A percentile compares a stretch with the other conserved stretches of the same genome.
Conservation (phyloP, 2,113 vertebrate genomes). For the Saccopteryx leptura region DNA sequence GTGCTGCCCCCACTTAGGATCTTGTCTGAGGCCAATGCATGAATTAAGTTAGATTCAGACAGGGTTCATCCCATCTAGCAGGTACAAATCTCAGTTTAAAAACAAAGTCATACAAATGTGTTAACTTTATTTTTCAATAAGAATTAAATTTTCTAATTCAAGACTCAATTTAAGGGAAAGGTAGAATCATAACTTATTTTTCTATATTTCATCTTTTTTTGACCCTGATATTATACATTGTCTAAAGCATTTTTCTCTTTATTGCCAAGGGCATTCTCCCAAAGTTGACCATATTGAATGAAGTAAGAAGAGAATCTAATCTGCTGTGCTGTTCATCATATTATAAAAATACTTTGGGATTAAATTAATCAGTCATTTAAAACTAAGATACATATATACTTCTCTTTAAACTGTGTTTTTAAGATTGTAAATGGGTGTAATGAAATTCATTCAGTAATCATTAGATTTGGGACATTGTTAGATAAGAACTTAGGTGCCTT, state of each 20-base stretch:
- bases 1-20: not conserved
- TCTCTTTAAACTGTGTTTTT: constrained; percentile 25
- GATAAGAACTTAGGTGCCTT: constrained; percentile 1
- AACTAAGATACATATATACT: not conserved
- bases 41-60: not conserved
- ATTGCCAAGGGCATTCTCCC: not conserved
- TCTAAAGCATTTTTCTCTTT: constrained; percentile 27
- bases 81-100: not conserved
- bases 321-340: not conserved
- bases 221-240: not conserved
- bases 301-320: constrained; percentile 42
- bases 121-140: constrained; percentile 28
- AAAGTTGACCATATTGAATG: constrained; percentile 27
- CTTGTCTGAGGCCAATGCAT: not conserved
- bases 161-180: constrained; percentile 27
- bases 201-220: constrained; percentile 38
- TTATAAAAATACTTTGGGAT: constrained; percentile 54
- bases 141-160: constrained; percentile 12
- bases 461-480: constrained; percentile 32
- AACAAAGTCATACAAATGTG: not conserved
- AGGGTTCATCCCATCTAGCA: not conserved
- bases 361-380: constrained; percentile 53
- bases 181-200: constrained; percentile 21
- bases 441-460: not conserved
- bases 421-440: not conserved